Base-by-base conservation (phyloP, 2,113 vertebrate genomes). In the Ovis canadensis region DNA sequence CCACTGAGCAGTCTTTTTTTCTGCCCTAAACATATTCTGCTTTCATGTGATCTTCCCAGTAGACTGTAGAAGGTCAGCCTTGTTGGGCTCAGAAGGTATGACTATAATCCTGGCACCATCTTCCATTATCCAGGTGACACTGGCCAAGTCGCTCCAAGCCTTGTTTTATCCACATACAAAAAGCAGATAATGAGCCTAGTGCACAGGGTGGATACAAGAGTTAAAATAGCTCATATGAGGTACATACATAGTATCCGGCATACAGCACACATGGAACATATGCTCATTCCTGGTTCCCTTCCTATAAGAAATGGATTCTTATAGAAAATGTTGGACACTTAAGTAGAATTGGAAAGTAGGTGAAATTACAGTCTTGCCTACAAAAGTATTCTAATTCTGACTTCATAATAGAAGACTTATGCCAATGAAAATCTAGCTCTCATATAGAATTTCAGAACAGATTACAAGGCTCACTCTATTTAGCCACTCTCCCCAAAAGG, bases 301-400 rank as follows among this genome's bases (percentile, higher is more conserved):
- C 45, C 45, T 48, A 48, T 48, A 11, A 48, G 59, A 86, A 50
- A 80, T 64, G 45, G 91, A 88, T 74, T 94, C 81, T 74, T 57
- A 92, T 90, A 93, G 23, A 40, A 88, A 64, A 89, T 45, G 17
- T 1, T 31, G 55, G 77, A 82, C 23, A 77, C 50, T n/a, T 90
- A 67, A 13, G 54, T 45, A 85, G n/a, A 97, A 81, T 27, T 85
- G 23, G n/a, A 86, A 96, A 93, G 36, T 93, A 83, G 36, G 54
- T 86, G 10, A 94, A 88, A 92, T 94, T 74, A 74, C 5, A 55
- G 52, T 88, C 60, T 96, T 95, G 23, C 48, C 59, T 96, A 90
- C 17, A 67, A 64, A 96, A 90, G 17, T n/a, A 59, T 77, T 88
- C 90, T 81, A 57, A 87, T 95, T 90, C 84, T 90, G 62, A 90